A percentile compares a stretch with the other conserved stretches of the same genome.
Conservation (phyloP, 2,113 vertebrate species). For the Strix uralensis region DNA sequence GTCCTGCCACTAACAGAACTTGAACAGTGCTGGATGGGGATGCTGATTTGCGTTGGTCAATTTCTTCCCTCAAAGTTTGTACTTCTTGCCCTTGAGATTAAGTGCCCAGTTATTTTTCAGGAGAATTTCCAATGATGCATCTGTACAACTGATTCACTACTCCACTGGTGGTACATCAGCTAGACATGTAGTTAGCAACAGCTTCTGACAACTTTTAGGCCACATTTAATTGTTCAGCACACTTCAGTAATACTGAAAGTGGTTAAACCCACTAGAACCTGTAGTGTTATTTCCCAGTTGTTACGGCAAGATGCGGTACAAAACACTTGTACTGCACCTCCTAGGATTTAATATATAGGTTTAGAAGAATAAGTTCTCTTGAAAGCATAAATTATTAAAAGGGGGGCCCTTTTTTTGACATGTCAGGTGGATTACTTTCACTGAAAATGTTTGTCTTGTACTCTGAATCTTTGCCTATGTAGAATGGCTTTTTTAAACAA, state of each 20-base stretch:
- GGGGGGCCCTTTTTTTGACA: not conserved
- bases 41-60: not conserved
- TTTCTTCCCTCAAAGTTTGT: not conserved
- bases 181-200: not conserved
- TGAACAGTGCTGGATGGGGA: constrained; percentile 39
- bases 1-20: constrained; percentile 75
- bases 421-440: not conserved
- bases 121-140: not conserved
- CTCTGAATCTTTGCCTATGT: not conserved
- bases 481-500: not conserved
- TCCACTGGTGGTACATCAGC: not conserved
- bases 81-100: not conserved
- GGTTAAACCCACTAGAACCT: not conserved
- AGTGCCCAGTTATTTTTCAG: not conserved
- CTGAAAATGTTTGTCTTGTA: not conserved
- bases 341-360: not conserved
- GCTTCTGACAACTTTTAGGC: not conserved
- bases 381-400: constrained; percentile 9
- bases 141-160: not conserved
- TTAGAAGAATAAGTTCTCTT: not conserved
- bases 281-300: not conserved
- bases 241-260: not conserved
- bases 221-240: not conserved
- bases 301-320: not conserved
- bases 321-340: not conserved